Conservation (phyloP, 2,113 vertebrate genomes). For the Physeter macrocephalus region DNA sequence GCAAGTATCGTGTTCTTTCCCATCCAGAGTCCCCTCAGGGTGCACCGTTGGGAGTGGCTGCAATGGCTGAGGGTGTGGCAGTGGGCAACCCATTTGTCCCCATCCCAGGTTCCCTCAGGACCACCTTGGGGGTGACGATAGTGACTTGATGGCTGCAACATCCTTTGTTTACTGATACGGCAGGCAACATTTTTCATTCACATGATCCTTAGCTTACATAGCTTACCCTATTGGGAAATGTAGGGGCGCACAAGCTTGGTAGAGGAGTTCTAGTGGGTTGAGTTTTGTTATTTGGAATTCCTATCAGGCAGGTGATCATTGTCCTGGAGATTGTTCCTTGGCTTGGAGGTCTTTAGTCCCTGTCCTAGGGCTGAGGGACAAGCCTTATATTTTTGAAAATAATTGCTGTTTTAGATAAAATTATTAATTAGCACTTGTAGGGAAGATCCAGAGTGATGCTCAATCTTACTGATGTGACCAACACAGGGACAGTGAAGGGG, state of each 20-base stretch:
- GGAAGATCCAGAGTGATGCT: not conserved
- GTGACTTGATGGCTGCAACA: not conserved
- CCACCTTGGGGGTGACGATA: rapidly evolving
- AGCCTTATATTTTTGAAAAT: not conserved
- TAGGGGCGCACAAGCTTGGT: not conserved
- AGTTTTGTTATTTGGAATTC: not conserved
- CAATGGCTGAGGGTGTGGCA: no score
- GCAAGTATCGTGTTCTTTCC: not conserved
- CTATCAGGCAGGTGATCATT: not conserved
- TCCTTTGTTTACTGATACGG: not conserved
- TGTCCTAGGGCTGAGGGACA: not conserved
- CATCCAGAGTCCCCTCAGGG: not conserved
- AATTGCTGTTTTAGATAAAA: not conserved
- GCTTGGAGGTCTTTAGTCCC: not conserved
- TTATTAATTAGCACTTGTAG: not conserved
- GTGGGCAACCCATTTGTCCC: no score
- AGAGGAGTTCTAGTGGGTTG: not conserved
- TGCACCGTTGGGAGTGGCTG: no score
- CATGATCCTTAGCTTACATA: not conserved
- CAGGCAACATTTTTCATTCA: not conserved
- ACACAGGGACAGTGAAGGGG: not conserved
- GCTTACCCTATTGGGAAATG: not conserved
- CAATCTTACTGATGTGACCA: not conserved
- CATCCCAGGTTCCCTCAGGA: not conserved
- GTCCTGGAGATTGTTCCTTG: not conserved